These are phyloP conservation scores for Daubentonia madagascariensis DNA, from an alignment of 2,113 vertebrate genomes.

Conservation along the genomic window DNA sequence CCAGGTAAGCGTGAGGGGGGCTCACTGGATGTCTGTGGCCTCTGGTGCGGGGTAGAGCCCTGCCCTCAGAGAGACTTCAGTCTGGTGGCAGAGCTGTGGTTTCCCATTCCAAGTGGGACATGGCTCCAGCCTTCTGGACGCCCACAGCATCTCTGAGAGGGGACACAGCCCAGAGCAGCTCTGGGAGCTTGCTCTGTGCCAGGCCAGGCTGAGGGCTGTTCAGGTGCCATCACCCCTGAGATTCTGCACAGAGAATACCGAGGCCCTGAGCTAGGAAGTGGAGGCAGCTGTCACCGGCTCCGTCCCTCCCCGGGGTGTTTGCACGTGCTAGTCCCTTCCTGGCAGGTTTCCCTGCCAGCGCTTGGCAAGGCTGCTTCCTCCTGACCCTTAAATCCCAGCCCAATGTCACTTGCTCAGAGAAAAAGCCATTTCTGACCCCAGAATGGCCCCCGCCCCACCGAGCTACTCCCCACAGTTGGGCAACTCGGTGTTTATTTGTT, in stretches of 20 bases:
- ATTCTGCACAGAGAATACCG: not conserved
- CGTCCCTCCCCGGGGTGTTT: not conserved
- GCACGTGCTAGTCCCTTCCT: not conserved
- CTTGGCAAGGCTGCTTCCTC: not conserved
- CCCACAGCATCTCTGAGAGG: not conserved
- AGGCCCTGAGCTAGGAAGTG: not conserved
- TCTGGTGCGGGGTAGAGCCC: not conserved
- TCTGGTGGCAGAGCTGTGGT: not conserved
- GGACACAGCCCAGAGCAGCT: not conserved
- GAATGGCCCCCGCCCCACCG: fast-evolving
- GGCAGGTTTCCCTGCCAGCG: not conserved
- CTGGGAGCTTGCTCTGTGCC: not conserved
- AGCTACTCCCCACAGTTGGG: not conserved
- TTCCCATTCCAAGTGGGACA: not conserved
- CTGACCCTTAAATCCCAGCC: not conserved
- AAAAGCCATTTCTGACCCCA: not conserved
- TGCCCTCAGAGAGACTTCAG: not conserved
- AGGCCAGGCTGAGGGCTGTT: not conserved
- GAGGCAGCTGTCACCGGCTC: not conserved
- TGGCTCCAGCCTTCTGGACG: not conserved
- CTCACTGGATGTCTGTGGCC: not conserved
- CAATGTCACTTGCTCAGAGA: not conserved
- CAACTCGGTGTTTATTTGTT: not conserved
- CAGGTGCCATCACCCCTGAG: fast-evolving
- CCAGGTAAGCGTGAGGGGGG: not conserved